Evolutionary conservation across 1,140 invertebrate genomes (phyloP).

Genomic region (Apis cerana): DNA sequence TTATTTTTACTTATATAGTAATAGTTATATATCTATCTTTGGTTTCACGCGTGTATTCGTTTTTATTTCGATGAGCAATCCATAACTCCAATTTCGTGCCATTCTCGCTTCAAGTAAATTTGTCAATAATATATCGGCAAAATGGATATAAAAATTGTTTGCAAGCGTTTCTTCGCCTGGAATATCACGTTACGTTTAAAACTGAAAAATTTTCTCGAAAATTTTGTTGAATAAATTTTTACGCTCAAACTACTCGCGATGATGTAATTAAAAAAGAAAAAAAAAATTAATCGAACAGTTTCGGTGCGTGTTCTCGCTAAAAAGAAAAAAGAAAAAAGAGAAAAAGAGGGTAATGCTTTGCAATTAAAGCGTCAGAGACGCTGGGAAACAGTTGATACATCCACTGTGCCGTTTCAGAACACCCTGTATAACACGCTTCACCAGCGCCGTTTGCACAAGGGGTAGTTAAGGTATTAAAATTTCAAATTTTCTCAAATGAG

Average conservation of each 20-base stretch:
- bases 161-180: background rate
- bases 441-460: slow-evolving; percentile 41
- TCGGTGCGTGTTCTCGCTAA: background rate
- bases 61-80: background rate
- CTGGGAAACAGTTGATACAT: slow-evolving; percentile 24
- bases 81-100: background rate
- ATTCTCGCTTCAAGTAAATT: no score
- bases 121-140: background rate
- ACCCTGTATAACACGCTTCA: slow-evolving; percentile 20
- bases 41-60: background rate
- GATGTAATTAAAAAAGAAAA: background rate
- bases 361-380: slow-evolving; percentile 11
- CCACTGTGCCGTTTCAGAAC: slow-evolving; percentile 11
- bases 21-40: background rate
- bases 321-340: no score
- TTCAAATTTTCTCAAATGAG: slow-evolving; percentile 43
- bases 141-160: background rate
- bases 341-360: background rate
- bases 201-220: background rate
- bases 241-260: no score
- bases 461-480: slow-evolving; percentile 50
- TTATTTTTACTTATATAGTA: background rate
- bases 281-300: background rate
- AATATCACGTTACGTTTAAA: no score
- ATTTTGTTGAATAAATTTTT: background rate